Evolutionary conservation across 2,113 vertebrate species (phyloP).

Genomic region (Megaleporinus macrocephalus): DNA sequence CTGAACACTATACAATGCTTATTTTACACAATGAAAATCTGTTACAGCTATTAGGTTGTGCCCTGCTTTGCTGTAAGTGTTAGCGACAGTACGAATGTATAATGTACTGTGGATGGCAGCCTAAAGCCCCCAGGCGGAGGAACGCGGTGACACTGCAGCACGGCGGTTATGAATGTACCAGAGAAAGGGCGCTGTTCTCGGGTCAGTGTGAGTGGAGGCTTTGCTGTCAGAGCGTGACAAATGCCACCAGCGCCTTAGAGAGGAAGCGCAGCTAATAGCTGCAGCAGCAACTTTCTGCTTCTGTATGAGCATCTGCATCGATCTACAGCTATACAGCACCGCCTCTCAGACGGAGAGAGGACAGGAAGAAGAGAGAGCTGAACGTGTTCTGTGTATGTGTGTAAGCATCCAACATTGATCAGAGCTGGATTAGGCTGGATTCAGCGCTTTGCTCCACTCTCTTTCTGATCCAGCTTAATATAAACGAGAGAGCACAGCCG

Average conservation of each 20-base stretch:
- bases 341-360: neutral
- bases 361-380: constrained; percentile 15
- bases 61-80: neutral
- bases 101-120: neutral
- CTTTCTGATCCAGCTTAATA: constrained; percentile 25
- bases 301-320: constrained; percentile 32
- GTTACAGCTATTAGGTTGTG: neutral
- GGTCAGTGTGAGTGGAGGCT: constrained; percentile 27
- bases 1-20: too few species aligned
- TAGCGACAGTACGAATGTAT: neutral
- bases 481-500: constrained; percentile 20
- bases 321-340: constrained; percentile 40
- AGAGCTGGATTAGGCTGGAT: constrained; percentile 10
- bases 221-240: constrained; percentile 24
- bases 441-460: constrained; percentile 22
- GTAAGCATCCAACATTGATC: constrained; percentile 21
- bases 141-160: neutral
- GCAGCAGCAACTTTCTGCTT: constrained; percentile 33
- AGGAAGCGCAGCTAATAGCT: constrained; percentile 34
- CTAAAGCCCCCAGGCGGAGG: neutral
- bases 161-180: neutral
- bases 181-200: constrained; percentile 20
- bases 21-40: too few species aligned
- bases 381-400: neutral
- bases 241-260: constrained; percentile 27